Conservation (phyloP, 2,888 invertebrate genomes). For the Ormyrus pomaceus region DNA sequence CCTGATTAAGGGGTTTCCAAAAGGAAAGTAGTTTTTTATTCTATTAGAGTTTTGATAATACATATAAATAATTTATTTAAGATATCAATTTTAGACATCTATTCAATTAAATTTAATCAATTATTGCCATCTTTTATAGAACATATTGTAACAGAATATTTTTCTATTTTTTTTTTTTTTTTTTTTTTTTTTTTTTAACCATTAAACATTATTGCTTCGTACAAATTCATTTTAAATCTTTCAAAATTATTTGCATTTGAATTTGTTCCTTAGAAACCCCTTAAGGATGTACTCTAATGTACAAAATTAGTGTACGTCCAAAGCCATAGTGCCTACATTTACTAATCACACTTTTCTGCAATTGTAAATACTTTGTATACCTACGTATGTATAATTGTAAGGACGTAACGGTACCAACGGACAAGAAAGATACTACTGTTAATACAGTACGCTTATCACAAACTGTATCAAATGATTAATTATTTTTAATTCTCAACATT, state of each 20-base stretch:
- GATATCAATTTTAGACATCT: too few species aligned
- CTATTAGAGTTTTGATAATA: constrained; percentile 12
- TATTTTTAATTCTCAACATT: constrained; percentile 71
- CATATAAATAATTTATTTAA: too few species aligned
- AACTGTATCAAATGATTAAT: constrained; percentile 69
- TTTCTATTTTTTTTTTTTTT: not conserved
- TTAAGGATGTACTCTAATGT: constrained; percentile 74
- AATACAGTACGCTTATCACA: constrained; percentile 58
- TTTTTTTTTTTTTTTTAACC: too few species aligned
- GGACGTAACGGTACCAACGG: constrained; percentile 64
- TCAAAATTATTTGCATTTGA: constrained; percentile 29
- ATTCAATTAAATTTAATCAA: not conserved
- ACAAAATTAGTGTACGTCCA: constrained; percentile 74
- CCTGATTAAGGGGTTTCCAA: constrained; percentile 69
- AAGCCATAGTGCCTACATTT: constrained; percentile 76
- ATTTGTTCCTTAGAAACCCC: constrained; percentile 65
- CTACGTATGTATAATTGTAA: constrained; percentile 64
- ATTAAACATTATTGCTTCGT: not conserved
- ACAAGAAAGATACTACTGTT: constrained; percentile 63
- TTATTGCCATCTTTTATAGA: constrained; percentile 21
- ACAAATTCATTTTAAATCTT: constrained; percentile 44
- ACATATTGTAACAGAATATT: constrained; percentile 16
- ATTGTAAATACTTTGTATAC: constrained; percentile 74
- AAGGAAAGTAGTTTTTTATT: constrained; percentile 60
- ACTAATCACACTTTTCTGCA: constrained; percentile 72